Base-by-base conservation (phyloP, 2,797 vertebrate genomes). In the Cryptoblepharus egeriae region DNA sequence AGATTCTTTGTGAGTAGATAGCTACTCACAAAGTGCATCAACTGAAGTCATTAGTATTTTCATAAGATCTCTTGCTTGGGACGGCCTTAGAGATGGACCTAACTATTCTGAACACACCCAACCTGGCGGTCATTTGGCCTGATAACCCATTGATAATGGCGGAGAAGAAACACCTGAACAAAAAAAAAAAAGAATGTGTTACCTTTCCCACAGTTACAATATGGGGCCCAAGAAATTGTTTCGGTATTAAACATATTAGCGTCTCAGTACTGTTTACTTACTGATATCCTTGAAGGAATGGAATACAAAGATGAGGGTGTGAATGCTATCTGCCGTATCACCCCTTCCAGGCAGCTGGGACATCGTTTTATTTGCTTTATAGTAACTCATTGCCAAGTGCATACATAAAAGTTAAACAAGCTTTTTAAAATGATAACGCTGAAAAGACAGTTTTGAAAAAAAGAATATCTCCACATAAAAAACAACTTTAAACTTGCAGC, bases 311-410 rank as follows among this genome's bases (percentile, higher is more conserved):
- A 92, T 89, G 89, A 95, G 90, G 85, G 92, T 92, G 91, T 95
- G 91, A 94, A 92, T 93, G 88, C 87, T 92, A 95, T 89, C 92
- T 93, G 84, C 85, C 90, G 15, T 92, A 92, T 90, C 92, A 92
- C 88, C 87, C 80, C 80, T 89, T 76, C 93, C 87, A 87, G 88
- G 81, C 89, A 92, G 88, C 90, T 93, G 89, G 86, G 91, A 91
- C 93, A 92, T 80, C 86, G 86, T 91, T 92, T 87, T 96, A 94
- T 96, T 97, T 97, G 91, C 94, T 95, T 94, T 93, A 92, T 91
- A 92, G 94, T 96, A 95, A 96, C 90, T 95, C 87, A 92, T 91
- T 88, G 89, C 88, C 92, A 95, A 91, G 92, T 92, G 92, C 93
- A 94, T 92, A 91, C 91, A 93, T 91, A 92, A 93, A 94, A 94